Evolutionary conservation across 2,113 vertebrate genomes (phyloP).

Genomic region (Hydrochoerus hydrochaeris): DNA sequence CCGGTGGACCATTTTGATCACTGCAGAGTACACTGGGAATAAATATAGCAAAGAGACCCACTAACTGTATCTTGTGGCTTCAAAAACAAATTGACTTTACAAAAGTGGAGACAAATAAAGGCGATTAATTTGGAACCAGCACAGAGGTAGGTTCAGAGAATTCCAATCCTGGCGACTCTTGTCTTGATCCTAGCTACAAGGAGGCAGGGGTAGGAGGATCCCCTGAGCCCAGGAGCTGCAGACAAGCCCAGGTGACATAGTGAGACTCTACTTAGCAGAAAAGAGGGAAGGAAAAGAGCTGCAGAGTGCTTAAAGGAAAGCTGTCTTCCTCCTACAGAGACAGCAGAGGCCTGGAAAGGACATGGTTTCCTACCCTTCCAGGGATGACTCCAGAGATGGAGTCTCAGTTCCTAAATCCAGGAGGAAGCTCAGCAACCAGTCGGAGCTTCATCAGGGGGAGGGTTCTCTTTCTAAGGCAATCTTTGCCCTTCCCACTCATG

Average conservation of each 20-base stretch:
- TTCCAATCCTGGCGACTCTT: neutral
- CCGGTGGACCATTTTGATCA: rapidly evolving
- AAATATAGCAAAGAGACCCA: neutral
- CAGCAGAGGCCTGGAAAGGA: neutral
- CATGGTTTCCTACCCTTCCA: neutral
- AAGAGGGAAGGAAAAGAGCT: neutral
- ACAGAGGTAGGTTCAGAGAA: neutral
- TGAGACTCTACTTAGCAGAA: neutral
- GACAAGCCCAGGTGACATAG: neutral
- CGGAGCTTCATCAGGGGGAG: no score
- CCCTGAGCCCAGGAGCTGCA: neutral
- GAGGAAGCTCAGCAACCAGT: neutral
- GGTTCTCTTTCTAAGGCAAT: neutral
- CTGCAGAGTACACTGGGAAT: neutral
- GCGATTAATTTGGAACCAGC: neutral
- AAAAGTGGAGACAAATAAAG: neutral
- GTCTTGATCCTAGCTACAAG: no score
- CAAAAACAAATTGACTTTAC: neutral
- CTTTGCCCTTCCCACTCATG: neutral
- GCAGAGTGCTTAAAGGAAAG: neutral
- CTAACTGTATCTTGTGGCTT: neutral
- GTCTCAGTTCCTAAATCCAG: neutral
- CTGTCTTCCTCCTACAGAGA: neutral
- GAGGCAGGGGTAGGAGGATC: neutral
- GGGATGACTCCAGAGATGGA: rapidly evolving